Conservation (phyloP, 2,797 vertebrate genomes). For the Geotrypetes seraphini region DNA sequence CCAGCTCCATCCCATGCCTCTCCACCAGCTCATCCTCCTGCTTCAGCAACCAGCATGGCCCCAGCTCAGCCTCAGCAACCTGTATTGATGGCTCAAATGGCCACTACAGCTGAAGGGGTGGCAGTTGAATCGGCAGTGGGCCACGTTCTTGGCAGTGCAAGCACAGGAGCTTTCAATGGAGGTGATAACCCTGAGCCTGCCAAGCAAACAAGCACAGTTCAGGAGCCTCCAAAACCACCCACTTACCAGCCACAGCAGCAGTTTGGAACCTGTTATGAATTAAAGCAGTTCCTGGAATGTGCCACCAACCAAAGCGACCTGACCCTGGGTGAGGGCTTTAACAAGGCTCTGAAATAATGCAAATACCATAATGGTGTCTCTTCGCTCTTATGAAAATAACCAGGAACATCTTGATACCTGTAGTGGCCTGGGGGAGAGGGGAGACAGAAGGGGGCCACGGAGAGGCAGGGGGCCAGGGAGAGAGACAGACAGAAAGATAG, state of each 20-base stretch:
- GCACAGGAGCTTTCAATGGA: conserved; percentile 74
- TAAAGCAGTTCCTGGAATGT: conserved; percentile 85
- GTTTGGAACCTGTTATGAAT: conserved; percentile 77
- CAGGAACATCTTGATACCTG: too few relatives aligned
- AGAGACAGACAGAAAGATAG: too few relatives aligned
- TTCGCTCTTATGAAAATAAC: conserved; percentile 31
- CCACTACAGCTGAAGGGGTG: conserved; percentile 79
- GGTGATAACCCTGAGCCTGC: conserved; percentile 62
- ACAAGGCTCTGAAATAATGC: conserved; percentile 85
- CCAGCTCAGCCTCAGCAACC: conserved; percentile 65
- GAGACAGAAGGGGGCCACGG: too few relatives aligned
- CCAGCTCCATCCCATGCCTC: conserved; percentile 34
- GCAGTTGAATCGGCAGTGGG: conserved; percentile 86
- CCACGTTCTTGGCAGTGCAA: conserved; percentile 72
- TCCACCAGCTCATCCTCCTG: conserved; percentile 36
- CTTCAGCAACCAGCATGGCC: conserved; percentile 38
- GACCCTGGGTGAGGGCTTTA: conserved; percentile 84
- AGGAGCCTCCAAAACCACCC: conserved; percentile 49
- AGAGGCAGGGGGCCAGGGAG: too few relatives aligned
- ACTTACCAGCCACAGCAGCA: conserved; percentile 23
- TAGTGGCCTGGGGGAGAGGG: too few relatives aligned
- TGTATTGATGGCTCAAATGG: conserved; percentile 90
- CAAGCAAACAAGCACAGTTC: conserved; percentile 36
- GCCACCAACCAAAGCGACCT: conserved; percentile 76
- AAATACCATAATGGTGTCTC: conserved; percentile 62